Evolutionary conservation across 2,113 vertebrate genomes (phyloP).

Genomic region (Dolichallabes microphthalmus): DNA sequence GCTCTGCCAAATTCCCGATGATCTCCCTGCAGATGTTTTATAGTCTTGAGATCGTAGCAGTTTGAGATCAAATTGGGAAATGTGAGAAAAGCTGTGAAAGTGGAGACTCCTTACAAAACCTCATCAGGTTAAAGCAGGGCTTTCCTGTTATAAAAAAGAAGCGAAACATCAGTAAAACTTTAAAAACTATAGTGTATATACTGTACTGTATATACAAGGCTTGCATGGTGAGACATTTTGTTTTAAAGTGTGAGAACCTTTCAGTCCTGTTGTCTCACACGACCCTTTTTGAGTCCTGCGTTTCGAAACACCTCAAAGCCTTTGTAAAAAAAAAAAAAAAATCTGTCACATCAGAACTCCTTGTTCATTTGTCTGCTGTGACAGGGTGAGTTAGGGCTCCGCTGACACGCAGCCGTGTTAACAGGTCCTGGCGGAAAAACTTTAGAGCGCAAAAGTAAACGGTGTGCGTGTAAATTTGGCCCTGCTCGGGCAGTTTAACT

Average conservation of each 20-base stretch:
- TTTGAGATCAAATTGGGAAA: too few species aligned
- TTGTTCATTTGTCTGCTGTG: slow-evolving; percentile 34
- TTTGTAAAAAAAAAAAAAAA: not conserved
- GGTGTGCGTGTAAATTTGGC: slow-evolving; percentile 51
- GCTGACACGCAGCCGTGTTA: slow-evolving; percentile 37
- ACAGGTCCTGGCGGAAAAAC: slow-evolving; percentile 44
- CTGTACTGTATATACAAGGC: not conserved
- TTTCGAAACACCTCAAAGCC: slow-evolving; percentile 28
- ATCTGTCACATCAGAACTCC: slow-evolving; percentile 25
- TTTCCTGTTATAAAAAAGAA: not conserved
- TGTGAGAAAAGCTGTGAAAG: not conserved
- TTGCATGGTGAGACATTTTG: not conserved
- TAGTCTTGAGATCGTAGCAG: too few species aligned
- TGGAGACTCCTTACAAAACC: not conserved
- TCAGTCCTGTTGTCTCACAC: slow-evolving; percentile 29
- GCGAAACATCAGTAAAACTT: not conserved
- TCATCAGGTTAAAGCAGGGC: not conserved
- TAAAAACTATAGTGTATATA: not conserved
- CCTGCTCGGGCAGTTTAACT: slow-evolving; percentile 52
- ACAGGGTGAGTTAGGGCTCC: slow-evolving; percentile 49
- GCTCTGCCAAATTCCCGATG: too few species aligned
- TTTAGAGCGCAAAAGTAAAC: slow-evolving; percentile 47
- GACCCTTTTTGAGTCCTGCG: slow-evolving; percentile 32
- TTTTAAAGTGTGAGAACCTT: slow-evolving; percentile 31
- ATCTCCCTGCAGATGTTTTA: too few species aligned